Evolutionary conservation across 2,888 invertebrate species (phyloP), one percentile per base, ranked within the genome.

Genomic region (Panorpa germanica): DNA sequence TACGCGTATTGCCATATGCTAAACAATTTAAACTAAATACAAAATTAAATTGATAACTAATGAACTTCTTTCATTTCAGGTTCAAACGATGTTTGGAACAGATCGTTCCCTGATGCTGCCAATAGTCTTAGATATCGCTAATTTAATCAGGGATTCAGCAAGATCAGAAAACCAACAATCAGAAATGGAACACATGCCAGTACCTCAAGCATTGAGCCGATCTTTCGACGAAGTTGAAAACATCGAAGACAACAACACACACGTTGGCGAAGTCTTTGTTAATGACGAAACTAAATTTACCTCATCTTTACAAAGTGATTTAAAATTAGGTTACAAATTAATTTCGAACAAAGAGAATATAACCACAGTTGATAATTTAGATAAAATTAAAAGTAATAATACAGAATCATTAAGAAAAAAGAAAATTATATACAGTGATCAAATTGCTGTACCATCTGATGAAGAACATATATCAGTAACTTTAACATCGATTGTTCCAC

Each of bases 81-180:
- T 66, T 39, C 61, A 61, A 45, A 59, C 65, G 43, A 60, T 66
- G 57, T 64, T 68, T 43, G 61, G 60, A 36, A 58, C 61, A 41
- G 57, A 57, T 40, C 53, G 55, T 35, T 66, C 67, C 31, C 49
- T 70, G 16, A 59, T 68, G 54, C 48, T 73, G 32, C 72, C 74
- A 7, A 65, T 70, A 36, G 59, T 68, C 34, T 56, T 64, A 39
- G 71, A 73, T 46, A 63, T 70, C 46, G 70, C 71, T 0, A 68
- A 69, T 45, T 54, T 70, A 34, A 61, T 70, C 29, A 56, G 63
- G 32, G 59, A 52, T 26, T 59, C 65, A 0, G 57, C 63, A 18
- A 50, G 54, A 35, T 27, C 14, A 19, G 31, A 14, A 12, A 7
- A 4, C 4, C 28, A 24, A 28, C 24, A 30, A 24, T 34, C 23